Base-by-base conservation (phyloP, 2,113 vertebrate genomes). In the Struthio camelus region DNA sequence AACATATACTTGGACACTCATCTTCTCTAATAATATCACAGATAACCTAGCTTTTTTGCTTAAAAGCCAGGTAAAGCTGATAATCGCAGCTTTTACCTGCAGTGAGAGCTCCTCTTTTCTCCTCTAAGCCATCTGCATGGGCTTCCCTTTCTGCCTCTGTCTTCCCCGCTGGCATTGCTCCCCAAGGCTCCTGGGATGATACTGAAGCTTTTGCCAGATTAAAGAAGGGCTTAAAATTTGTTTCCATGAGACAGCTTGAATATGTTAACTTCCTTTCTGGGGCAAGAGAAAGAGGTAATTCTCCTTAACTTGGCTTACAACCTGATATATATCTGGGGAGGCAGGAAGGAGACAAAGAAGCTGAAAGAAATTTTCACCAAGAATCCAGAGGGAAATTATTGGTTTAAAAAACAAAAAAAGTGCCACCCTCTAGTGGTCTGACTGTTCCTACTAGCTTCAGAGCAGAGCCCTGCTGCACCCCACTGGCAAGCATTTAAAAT, bases 321-420 rank as follows among this genome's bases (percentile, higher is more conserved):
- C 17, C 4, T 48, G 42, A 70, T 54, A 87, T 2, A 80, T 76
- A 71, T 61, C 56, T 59, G 80, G 28, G 76, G 64, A 87, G 32
- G 32, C 83, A 80, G 67, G 76, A 92, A 88, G 36, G 36, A 69
- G 30, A 83, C 14, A 89, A 86, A 85, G 5, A n/a, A 84, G 38
- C 22, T 58, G 38, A 56, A 88, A 85, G 38, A 76, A 88, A 85
- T 61, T 65, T 73, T 83, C 58, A 72, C 44, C 13, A 30, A 80
- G 69, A 56, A 73, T 54, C 69, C 3, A 56, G 72, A 59, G 44
- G 25, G 30, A 7, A 4, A 72, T 50, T 76, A 64, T 19, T 62
- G 46, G 23, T 42, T 44, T 44, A 46, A 69, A 30, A 14, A 62
- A 80, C 93, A 94, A 17, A 3, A 80, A 72, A 80, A 48, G 40